Conservation (phyloP, 2,888 invertebrate genomes). For the Carabus problematicus region DNA sequence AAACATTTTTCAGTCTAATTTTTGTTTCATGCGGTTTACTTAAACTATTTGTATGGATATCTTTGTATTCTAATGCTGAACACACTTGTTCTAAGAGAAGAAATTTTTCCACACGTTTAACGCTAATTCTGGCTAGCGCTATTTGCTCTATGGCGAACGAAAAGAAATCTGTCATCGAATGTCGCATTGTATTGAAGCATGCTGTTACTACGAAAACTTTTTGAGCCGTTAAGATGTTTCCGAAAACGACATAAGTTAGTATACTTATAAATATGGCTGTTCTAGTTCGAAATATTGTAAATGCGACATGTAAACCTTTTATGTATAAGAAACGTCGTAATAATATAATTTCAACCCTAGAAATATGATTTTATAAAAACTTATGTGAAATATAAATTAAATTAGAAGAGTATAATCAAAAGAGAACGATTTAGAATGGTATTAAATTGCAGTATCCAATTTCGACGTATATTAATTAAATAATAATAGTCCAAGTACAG, state of each 20-base stretch:
- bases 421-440: too few relatives aligned
- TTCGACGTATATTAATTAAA: too few relatives aligned
- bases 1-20: constrained; percentile 54
- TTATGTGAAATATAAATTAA: not conserved
- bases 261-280: constrained; percentile 76
- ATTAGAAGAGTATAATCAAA: not conserved
- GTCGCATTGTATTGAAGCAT: constrained; percentile 75
- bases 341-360: constrained; percentile 58
- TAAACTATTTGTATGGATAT: constrained; percentile 50
- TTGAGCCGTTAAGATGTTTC: constrained; percentile 71
- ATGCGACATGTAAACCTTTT: constrained; percentile 63
- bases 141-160: constrained; percentile 70
- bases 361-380: not conserved
- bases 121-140: constrained; percentile 69
- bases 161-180: constrained; percentile 77
- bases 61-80: constrained; percentile 27
- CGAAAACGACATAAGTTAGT: constrained; percentile 67
- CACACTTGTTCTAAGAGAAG: constrained; percentile 65
- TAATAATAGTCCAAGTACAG: not conserved
- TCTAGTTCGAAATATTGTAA: constrained; percentile 74
- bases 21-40: constrained; percentile 53
- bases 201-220: constrained; percentile 76
- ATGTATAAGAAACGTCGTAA: constrained; percentile 61
- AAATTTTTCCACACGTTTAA: constrained; percentile 65
- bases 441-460: too few relatives aligned